Evolutionary conservation across 2,113 vertebrate species (phyloP).

Genomic region (Baryphthengus martii): DNA sequence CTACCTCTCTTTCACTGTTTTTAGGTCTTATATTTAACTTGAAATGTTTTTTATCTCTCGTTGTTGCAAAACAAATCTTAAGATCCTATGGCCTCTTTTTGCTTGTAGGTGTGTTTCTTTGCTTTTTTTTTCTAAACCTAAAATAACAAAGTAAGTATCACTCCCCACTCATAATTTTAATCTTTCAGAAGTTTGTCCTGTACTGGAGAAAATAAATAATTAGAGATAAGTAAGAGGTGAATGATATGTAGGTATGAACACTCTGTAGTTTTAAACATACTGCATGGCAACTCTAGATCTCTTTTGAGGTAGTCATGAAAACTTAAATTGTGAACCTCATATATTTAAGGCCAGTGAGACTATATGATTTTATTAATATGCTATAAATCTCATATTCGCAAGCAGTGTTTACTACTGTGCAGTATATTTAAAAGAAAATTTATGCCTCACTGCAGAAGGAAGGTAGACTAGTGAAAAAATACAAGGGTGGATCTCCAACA

Average conservation of each 20-base stretch:
- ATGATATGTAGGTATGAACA: slow-evolving; percentile 41
- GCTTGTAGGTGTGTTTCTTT: background rate
- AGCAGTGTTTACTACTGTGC: slow-evolving; percentile 57
- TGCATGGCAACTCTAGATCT: slow-evolving; percentile 54
- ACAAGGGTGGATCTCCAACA: slow-evolving; percentile 50
- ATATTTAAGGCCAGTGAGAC: slow-evolving; percentile 63
- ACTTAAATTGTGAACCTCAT: slow-evolving; percentile 62
- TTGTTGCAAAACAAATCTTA: background rate
- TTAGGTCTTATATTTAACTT: background rate
- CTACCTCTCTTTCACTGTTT: background rate
- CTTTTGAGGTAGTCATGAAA: slow-evolving; percentile 60
- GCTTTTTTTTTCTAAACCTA: background rate
- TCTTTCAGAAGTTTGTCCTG: background rate
- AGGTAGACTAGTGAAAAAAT: slow-evolving; percentile 53
- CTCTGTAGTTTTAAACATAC: slow-evolving; percentile 51
- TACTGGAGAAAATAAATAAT: slow-evolving; percentile 41
- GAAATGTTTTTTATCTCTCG: background rate
- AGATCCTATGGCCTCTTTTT: background rate
- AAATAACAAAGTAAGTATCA: slow-evolving; percentile 6
- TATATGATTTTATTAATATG: slow-evolving; percentile 69
- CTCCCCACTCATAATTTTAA: background rate
- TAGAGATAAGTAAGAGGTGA: slow-evolving; percentile 20
- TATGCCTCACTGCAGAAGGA: slow-evolving; percentile 19
- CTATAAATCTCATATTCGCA: slow-evolving; percentile 64
- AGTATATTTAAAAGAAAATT: slow-evolving; percentile 66